Evolutionary conservation across 1,140 invertebrate species (phyloP).

Genomic region (Musca vetustissima): DNA sequence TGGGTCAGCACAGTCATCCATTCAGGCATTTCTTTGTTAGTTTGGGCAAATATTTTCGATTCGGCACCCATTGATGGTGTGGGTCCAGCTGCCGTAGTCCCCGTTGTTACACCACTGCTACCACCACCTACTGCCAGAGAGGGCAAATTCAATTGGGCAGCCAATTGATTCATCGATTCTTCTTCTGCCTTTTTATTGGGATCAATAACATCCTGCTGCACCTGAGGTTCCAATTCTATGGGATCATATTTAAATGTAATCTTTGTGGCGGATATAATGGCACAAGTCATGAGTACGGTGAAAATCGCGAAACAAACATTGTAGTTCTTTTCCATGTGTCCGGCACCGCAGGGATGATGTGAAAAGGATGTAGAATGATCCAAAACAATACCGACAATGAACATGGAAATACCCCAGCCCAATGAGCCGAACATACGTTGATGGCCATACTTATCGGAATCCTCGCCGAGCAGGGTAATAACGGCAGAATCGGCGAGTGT

Average conservation of each 20-base stretch:
- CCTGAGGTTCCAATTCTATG: slow-evolving; percentile 45
- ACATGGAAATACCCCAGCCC: slow-evolving; percentile 98
- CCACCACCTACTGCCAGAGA: slow-evolving; percentile 61
- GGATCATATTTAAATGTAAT: slow-evolving; percentile 79
- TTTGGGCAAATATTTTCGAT: slow-evolving; percentile 93
- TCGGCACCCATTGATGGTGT: slow-evolving; percentile 64
- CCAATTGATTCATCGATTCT: slow-evolving; percentile 76
- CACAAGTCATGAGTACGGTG: slow-evolving; percentile 94
- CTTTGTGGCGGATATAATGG: slow-evolving; percentile 88
- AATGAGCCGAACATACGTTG: slow-evolving; percentile 98
- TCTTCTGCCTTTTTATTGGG: slow-evolving; percentile 64
- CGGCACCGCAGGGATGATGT: slow-evolving; percentile 85
- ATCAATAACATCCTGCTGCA: slow-evolving; percentile 37
- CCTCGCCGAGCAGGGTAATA: slow-evolving; percentile 86
- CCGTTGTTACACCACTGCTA: slow-evolving; percentile 31
- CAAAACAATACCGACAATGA: slow-evolving; percentile 96
- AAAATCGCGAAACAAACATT: slow-evolving; percentile 98
- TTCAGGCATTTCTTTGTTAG: slow-evolving; percentile 84
- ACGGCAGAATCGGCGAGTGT: slow-evolving; percentile 95
- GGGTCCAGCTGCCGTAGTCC: slow-evolving; percentile 40
- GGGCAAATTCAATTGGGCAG: slow-evolving; percentile 77
- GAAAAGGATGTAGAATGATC: slow-evolving; percentile 93
- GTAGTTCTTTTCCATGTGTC: slow-evolving; percentile 93
- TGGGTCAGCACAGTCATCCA: slow-evolving; percentile 89
- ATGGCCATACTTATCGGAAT: slow-evolving; percentile 90